phyloP scores from a whole-genome alignment of 2,888 invertebrate genomes.

The Rosalia funebris region DNA sequence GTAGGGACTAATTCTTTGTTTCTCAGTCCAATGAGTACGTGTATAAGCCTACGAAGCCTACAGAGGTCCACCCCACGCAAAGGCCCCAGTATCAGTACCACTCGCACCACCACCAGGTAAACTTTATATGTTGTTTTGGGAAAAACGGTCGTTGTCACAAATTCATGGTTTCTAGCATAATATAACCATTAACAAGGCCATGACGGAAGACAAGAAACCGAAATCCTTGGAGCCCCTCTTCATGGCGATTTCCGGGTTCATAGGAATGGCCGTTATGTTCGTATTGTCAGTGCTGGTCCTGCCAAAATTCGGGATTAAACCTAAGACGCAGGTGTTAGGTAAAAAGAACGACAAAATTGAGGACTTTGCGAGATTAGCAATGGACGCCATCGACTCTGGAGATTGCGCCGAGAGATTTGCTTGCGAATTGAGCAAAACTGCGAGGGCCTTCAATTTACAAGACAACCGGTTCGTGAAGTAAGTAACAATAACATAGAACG shows the following conservation, averaged over 20 bases:
- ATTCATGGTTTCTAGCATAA: slow-evolving; percentile 54
- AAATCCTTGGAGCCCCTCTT: slow-evolving; percentile 67
- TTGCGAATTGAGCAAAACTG: slow-evolving; percentile 64
- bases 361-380: slow-evolving; percentile 60
- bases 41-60: slow-evolving; percentile 26
- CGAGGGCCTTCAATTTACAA: slow-evolving; percentile 57
- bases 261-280: slow-evolving; percentile 68
- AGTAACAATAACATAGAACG: slow-evolving; percentile 44
- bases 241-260: slow-evolving; percentile 69
- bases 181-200: slow-evolving; percentile 53
- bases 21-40: slow-evolving; percentile 33
- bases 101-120: slow-evolving; percentile 57
- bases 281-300: slow-evolving; percentile 66
- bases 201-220: slow-evolving; percentile 54
- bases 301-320: slow-evolving; percentile 63
- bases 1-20: no score
- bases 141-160: neutral
- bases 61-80: slow-evolving; percentile 38
- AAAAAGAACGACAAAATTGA: slow-evolving; percentile 57
- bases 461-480: slow-evolving; percentile 62
- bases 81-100: slow-evolving; percentile 53
- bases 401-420: slow-evolving; percentile 64
- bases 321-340: slow-evolving; percentile 46
- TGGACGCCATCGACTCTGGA: slow-evolving; percentile 64
- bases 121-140: neutral